Conservation (phyloP, 2,113 vertebrate species). For the Lepidothrix coronata region DNA sequence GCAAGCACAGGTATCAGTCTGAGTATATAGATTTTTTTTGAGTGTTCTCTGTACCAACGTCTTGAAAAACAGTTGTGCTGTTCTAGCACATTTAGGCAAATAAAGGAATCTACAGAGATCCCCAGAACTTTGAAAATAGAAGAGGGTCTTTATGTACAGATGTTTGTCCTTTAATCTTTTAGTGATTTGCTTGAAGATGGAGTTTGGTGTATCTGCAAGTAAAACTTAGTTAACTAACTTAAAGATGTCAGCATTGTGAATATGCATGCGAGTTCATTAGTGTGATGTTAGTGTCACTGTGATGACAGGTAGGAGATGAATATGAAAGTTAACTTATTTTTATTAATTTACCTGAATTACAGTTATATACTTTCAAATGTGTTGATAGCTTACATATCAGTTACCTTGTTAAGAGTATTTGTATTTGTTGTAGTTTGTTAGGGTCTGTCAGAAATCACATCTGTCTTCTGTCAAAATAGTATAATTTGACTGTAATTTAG, state of each 20-base stretch:
- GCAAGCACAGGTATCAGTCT: neutral
- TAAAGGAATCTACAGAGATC: neutral
- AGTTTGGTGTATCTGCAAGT: neutral
- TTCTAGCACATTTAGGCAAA: neutral
- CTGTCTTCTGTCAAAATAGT: neutral
- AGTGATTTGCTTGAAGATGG: neutral
- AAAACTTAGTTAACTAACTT: neutral
- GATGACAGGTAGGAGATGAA: neutral
- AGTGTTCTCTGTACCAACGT: neutral
- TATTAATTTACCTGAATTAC: neutral
- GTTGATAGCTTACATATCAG: neutral
- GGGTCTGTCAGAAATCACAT: neutral
- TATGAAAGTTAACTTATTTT: neutral
- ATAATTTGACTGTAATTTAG: neutral
- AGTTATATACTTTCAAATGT: neutral
- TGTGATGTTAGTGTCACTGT: neutral
- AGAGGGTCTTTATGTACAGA: accelerated
- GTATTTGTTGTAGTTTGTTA: neutral
- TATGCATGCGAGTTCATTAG: neutral
- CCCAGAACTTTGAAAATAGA: neutral
- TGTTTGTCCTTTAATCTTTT: neutral
- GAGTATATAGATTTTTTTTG: neutral
- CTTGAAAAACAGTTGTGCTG: neutral
- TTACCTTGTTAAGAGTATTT: neutral
- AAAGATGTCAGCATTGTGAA: neutral